These are phyloP conservation scores for Oncorhynchus mykiss DNA, from an alignment of 2,113 vertebrate genomes.

Conservation along the genomic window DNA sequence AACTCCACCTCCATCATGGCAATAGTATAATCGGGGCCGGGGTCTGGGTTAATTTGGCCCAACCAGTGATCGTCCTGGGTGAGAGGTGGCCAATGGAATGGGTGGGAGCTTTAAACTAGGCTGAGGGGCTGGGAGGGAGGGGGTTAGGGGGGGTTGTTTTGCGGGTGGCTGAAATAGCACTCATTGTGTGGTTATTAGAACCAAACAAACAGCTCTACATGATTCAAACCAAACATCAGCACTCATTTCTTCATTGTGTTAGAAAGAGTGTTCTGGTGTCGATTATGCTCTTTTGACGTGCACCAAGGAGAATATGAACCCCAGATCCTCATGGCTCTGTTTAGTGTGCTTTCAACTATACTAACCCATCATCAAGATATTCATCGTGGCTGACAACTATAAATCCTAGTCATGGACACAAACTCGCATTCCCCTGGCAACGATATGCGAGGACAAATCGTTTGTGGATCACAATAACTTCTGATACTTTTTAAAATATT, in stretches of 20 bases:
- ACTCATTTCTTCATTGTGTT: slow-evolving; percentile 32
- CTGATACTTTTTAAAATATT: slow-evolving; percentile 28
- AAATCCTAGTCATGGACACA: slow-evolving; percentile 58
- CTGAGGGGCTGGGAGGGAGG: not conserved
- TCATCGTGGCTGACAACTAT: slow-evolving; percentile 61
- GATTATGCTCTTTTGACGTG: slow-evolving; percentile 49
- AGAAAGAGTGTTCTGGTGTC: slow-evolving; percentile 49
- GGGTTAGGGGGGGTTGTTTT: not conserved
- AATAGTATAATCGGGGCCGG: slow-evolving; percentile 14
- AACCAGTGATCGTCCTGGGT: slow-evolving; percentile 13
- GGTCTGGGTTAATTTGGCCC: slow-evolving; percentile 26
- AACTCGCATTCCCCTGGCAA: slow-evolving; percentile 50
- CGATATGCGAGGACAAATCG: slow-evolving; percentile 33
- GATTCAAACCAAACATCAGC: slow-evolving; percentile 39
- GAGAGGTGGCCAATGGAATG: slow-evolving; percentile 8
- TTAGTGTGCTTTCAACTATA: slow-evolving; percentile 37
- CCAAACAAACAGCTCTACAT: slow-evolving; percentile 21
- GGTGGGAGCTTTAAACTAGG: slow-evolving; percentile 5
- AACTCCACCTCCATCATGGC: slow-evolving; percentile 14
- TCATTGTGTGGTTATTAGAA: slow-evolving; percentile 17
- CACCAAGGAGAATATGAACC: slow-evolving; percentile 28
- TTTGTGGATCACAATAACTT: slow-evolving; percentile 40
- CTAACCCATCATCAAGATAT: slow-evolving; percentile 44
- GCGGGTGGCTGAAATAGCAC: not conserved
- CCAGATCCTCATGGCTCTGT: slow-evolving; percentile 31